Conservation (phyloP, 2,113 vertebrate genomes). For the Marmota monax region DNA sequence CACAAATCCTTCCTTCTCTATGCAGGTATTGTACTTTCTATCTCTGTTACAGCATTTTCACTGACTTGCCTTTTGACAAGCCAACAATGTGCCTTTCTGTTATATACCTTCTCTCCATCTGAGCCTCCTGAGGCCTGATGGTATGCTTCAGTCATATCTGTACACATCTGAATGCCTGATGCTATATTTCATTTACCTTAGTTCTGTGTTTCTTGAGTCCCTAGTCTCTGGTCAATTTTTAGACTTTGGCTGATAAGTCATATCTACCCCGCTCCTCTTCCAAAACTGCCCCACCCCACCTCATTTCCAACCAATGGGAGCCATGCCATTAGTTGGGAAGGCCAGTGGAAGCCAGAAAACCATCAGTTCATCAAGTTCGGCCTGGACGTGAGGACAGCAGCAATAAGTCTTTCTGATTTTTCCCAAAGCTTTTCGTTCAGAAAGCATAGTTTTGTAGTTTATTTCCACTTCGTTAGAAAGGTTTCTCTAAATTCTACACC, state of each 20-base stretch:
- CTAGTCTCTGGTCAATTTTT: conserved; percentile 5
- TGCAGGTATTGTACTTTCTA: not conserved
- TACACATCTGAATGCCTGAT: not conserved
- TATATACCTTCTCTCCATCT: not conserved
- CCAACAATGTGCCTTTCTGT: not conserved
- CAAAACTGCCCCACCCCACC: not conserved
- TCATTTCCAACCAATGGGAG: not conserved
- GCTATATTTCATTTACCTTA: not conserved
- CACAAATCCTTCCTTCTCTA: not conserved
- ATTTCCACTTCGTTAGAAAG: not conserved
- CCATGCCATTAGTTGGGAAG: not conserved
- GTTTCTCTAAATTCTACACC: not conserved
- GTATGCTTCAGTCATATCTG: not conserved
- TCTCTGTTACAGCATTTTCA: conserved; percentile 16
- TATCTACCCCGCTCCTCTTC: not conserved
- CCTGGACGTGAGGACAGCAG: not conserved
- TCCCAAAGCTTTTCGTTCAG: not conserved
- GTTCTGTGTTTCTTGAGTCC: not conserved
- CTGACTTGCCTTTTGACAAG: not conserved
- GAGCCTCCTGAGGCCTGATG: not conserved
- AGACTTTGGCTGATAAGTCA: not conserved
- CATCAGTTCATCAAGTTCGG: not conserved
- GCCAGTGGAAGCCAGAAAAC: not conserved
- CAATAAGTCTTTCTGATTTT: not conserved
- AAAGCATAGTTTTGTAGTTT: not conserved